These are phyloP conservation scores for Zaprionus gabonicus DNA, from an alignment of 1,140 invertebrate species.

Conservation along the genomic window DNA sequence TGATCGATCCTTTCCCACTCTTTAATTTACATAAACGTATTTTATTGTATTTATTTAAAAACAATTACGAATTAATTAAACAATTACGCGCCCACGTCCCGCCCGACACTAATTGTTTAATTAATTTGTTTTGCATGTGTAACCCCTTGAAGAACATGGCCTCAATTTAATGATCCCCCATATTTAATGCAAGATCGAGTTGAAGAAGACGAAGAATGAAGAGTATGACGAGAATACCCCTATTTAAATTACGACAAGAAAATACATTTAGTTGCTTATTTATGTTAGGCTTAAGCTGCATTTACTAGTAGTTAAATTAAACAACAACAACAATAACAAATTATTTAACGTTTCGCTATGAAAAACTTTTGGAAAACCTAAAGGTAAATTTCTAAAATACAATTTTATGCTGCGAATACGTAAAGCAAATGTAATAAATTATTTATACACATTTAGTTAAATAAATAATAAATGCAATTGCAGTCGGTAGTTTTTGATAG, in stretches of 20 bases:
- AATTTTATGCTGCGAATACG: slow-evolving; percentile 34
- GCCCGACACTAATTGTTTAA: slow-evolving; percentile 78
- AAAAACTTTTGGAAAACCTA: slow-evolving; percentile 11
- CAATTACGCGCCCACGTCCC: slow-evolving; percentile 66
- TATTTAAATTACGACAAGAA: slow-evolving; percentile 48
- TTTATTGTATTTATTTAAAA: slow-evolving; percentile 68
- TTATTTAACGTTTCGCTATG: slow-evolving; percentile 31
- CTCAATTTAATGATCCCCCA: slow-evolving; percentile 61
- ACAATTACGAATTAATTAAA: slow-evolving; percentile 84
- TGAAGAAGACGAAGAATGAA: slow-evolving; percentile 26
- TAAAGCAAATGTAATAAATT: slow-evolving; percentile 62
- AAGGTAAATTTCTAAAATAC: not conserved
- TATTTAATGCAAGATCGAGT: slow-evolving; percentile 27
- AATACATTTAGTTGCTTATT: slow-evolving; percentile 79
- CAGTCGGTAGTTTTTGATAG: slow-evolving; percentile 1
- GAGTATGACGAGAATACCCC: slow-evolving; percentile 20
- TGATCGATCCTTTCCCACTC: slow-evolving; percentile 14
- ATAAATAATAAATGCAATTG: slow-evolving; percentile 53
- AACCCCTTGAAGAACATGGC: slow-evolving; percentile 65
- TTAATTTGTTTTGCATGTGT: slow-evolving; percentile 83
- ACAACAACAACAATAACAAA: slow-evolving; percentile 57
- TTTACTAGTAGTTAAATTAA: slow-evolving; percentile 82
- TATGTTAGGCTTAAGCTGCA: slow-evolving; percentile 82
- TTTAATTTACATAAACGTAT: slow-evolving; percentile 72
- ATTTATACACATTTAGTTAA: slow-evolving; percentile 60